These are phyloP conservation scores for Rhinogobius similis DNA, from an alignment of 2,113 vertebrate species.

Conservation along the genomic window DNA sequence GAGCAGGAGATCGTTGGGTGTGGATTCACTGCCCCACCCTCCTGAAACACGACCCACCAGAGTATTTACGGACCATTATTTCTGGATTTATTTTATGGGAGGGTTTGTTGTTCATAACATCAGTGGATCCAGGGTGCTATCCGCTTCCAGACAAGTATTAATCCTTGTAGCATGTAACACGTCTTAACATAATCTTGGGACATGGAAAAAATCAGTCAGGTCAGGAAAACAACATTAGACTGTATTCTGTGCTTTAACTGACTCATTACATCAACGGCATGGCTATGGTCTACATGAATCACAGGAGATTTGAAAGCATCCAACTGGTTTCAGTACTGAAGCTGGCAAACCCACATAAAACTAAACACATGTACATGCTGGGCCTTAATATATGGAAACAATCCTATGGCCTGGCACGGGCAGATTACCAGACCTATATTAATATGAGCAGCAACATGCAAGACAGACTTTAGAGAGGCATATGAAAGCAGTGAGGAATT, in stretches of 20 bases:
- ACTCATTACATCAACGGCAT: neutral
- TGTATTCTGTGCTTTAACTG: neutral
- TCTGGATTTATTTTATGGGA: slow-evolving; percentile 35
- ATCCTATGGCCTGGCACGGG: neutral
- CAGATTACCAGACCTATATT: neutral
- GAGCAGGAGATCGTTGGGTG: slow-evolving; percentile 18
- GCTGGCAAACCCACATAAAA: neutral
- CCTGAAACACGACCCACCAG: slow-evolving; percentile 27
- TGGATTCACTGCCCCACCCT: slow-evolving; percentile 20
- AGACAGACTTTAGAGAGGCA: neutral
- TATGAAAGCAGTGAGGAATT: neutral
- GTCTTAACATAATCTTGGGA: neutral
- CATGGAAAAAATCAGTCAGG: neutral
- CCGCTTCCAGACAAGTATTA: slow-evolving; percentile 25
- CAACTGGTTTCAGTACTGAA: neutral
- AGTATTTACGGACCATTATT: slow-evolving; percentile 47
- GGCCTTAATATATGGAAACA: neutral
- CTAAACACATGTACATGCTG: neutral
- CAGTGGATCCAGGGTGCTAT: slow-evolving; percentile 28
- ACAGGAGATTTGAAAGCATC: neutral
- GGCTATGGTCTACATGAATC: slow-evolving; percentile 5
- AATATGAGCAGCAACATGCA: neutral
- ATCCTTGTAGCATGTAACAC: slow-evolving; percentile 4
- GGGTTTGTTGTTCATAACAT: slow-evolving; percentile 49
- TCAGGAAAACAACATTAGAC: neutral